Evolutionary conservation across 2,797 vertebrate genomes (phyloP), one percentile per base, ranked within the genome.

Genomic region (Gymnopithys bicolor): DNA sequence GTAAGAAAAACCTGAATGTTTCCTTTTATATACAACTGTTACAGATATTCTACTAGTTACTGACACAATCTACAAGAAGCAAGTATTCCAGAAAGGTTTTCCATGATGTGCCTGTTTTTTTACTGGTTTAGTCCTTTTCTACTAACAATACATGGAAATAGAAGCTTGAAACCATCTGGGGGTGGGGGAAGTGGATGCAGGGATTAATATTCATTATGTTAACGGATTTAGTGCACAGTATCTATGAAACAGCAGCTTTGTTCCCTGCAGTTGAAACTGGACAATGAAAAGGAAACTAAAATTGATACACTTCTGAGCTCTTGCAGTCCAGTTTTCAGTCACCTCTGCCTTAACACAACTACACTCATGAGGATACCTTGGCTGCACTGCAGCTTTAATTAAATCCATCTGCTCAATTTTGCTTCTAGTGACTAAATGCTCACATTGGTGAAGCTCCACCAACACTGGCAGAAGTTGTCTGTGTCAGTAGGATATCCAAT

Each of bases 81-180:
- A 91, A 77, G 10, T 2, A 0, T 51, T 86, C 14, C 17, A 25
- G 48, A 71, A 68, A 15, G 16, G 2, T 48, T 87, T 68, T 59
- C 17, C n/a, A 19, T 0, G 0, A 6, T 11, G 2, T 55, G 9
- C 12, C 15, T 62, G 8, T 1, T 23, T 77, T 81, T 78, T 69
- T 13, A 46, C 3, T 67, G 4, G 2, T 83, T 90, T 79, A 69
- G 7, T 41, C 9, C 3, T 56, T 82, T 70, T n/a, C 21, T 67
- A 24, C 15, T 15, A 52, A 49, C 5, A 63, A 4, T 11, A 16
- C 19, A 45, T 0, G 2, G 46, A 91, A 70, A 55, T 16, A 35
- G 10, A 80, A 7, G 10, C 52, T 32, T 25, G 32, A 83, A 89
- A 48, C 10, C 28, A 12, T 48, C 16, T 64, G 22, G 5, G 7